Evolutionary conservation across 2,113 vertebrate species (phyloP).

Genomic region (Glareola pratincola): DNA sequence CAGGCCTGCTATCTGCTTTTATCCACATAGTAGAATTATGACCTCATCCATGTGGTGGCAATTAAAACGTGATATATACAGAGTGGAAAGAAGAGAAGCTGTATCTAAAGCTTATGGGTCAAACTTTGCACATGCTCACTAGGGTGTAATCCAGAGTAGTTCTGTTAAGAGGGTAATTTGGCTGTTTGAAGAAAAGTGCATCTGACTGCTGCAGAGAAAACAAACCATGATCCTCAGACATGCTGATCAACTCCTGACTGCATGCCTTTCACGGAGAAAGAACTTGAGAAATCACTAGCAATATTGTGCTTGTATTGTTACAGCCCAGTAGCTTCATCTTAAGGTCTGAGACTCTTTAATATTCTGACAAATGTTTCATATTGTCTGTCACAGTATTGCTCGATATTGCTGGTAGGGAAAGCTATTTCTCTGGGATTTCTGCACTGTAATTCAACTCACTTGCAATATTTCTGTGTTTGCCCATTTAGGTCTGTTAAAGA

Average conservation of each 20-base stretch:
- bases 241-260: not conserved
- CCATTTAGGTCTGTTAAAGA: constrained; percentile 82
- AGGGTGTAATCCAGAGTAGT: not conserved
- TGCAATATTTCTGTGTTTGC: not conserved
- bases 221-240: not conserved
- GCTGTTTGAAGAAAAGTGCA: not conserved
- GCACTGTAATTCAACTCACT: not conserved
- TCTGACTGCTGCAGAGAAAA: not conserved
- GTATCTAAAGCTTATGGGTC: not conserved
- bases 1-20: not conserved
- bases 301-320: not conserved
- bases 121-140: not conserved
- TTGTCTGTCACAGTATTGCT: not conserved
- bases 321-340: not conserved
- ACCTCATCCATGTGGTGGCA: not conserved
- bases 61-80: not conserved
- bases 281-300: not conserved
- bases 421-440: not conserved
- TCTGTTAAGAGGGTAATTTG: not conserved
- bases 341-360: not conserved
- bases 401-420: not conserved
- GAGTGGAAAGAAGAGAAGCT: not conserved
- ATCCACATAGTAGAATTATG: not conserved
- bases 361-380: not conserved
- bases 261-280: not conserved